phyloP scores from a whole-genome alignment of 2,888 invertebrate genomes.

The Miltochrista miniata region DNA sequence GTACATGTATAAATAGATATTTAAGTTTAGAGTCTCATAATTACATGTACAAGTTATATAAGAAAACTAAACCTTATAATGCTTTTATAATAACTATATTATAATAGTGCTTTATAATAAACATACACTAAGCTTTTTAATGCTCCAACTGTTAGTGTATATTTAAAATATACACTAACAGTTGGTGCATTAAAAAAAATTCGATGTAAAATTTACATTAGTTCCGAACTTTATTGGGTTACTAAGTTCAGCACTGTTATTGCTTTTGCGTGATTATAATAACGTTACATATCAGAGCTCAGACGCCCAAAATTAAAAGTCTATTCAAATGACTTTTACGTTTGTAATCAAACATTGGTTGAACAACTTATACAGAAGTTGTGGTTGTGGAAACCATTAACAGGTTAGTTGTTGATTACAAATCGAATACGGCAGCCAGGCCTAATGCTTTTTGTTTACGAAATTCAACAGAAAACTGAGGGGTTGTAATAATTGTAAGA shows the following conservation, averaged over 20 bases:
- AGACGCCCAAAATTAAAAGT: conserved; percentile 2
- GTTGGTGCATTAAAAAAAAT: not conserved
- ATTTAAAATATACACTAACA: too few relatives aligned
- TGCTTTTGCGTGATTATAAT: conserved; percentile 15
- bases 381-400: conserved; percentile 21
- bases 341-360: conserved; percentile 1
- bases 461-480: conserved; percentile 29
- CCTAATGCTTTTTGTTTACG: conserved; percentile 23
- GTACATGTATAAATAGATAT: too few relatives aligned
- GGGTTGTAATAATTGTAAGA: conserved; percentile 20
- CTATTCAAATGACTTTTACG: conserved; percentile 1
- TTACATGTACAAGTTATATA: too few relatives aligned
- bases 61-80: too few relatives aligned
- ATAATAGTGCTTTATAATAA: too few relatives aligned
- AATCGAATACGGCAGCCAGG: conserved; percentile 18
- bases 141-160: too few relatives aligned
- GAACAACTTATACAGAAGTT: not conserved
- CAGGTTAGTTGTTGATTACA: conserved; percentile 19
- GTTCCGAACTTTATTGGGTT: conserved; percentile 19
- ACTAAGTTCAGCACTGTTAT: conserved; percentile 16
- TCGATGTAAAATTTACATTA: conserved; percentile 10
- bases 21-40: too few relatives aligned
- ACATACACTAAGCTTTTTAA: too few relatives aligned
- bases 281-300: conserved; percentile 2
- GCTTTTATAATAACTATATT: too few relatives aligned